Evolutionary conservation across 2,113 vertebrate genomes (phyloP), one percentile per base, ranked within the genome.

Genomic region (Festucalex cinctus): DNA sequence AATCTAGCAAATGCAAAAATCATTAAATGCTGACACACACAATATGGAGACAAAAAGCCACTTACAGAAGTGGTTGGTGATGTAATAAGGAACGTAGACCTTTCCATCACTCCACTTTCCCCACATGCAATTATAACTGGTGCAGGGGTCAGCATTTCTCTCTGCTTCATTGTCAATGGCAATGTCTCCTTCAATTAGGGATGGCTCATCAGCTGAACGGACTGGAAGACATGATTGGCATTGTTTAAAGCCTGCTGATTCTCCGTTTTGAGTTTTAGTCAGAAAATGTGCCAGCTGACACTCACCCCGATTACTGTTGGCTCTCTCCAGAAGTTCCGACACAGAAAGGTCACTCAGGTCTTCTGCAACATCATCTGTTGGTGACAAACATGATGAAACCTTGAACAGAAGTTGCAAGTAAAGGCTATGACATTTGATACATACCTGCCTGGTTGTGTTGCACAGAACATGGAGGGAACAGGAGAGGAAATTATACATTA

Each of bases 141-240:
- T 88, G 74, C 85, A 90, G 10, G 87, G 85, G 43, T 90, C 87
- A 1, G 85, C 85, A 3, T 88, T 88, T 44, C n/a, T 83, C 75
- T 73, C 86, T 0, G 26, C 73, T 62, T 63, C 77, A 3, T 36
- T 76, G 61, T 63, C 53, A 0, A 86, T 68, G 9, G 85, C 83
- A 2, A 90, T 77, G 71, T 90, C 88, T 44, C 70, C 63, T 36
- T 65, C 63, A 37, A n/a, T 49, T 32, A 65, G 32, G 19, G 13
- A 13, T n/a, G 63, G 63, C 44, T 65, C 63, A 53, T 36, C 63
- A 24, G 46, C 32, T 8, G 63, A 65, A 37, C 63, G 63, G 32
- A 65, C 63, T 65, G 63, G 6, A 49, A 65, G 0, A 24, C 17
- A 35, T 39, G 20, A 41, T n/a, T 14, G 3, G 41, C 28, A 13